These are phyloP conservation scores for Tanypteryx hageni DNA, from an alignment of 2,888 invertebrate species.

Conservation along the genomic window DNA sequence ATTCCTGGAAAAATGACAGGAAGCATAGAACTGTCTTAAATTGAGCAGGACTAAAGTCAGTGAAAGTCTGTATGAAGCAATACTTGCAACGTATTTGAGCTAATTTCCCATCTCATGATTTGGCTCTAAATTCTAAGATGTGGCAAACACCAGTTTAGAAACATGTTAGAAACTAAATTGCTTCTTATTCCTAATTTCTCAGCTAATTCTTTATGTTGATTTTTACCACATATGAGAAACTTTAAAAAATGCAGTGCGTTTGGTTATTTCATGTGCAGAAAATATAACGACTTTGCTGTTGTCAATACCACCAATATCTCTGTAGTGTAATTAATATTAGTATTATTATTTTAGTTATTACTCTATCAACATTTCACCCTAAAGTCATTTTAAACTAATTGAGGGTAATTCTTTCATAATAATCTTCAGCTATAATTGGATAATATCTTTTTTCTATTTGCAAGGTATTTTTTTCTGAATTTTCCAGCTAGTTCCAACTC, in stretches of 20 bases:
- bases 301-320: conserved; percentile 64
- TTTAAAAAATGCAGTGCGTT: conserved; percentile 64
- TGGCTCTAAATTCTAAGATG: conserved; percentile 53
- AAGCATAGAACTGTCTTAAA: conserved; percentile 53
- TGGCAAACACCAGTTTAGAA: conserved; percentile 54
- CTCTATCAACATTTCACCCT: conserved; percentile 54
- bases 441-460: conserved; percentile 34
- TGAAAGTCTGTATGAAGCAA: conserved; percentile 58
- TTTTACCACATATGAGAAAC: conserved; percentile 62
- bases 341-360: conserved; percentile 50
- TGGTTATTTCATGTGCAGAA: conserved; percentile 61
- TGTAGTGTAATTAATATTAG: conserved; percentile 58
- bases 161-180: conserved; percentile 58
- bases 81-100: conserved; percentile 59
- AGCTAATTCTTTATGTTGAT: conserved; percentile 58
- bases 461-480: conserved; percentile 40
- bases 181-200: conserved; percentile 51
- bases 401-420: conserved; percentile 55
- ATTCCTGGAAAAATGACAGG: conserved; percentile 41
- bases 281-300: conserved; percentile 64
- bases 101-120: conserved; percentile 41
- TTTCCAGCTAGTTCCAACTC: conserved; percentile 43
- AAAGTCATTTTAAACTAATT: conserved; percentile 52
- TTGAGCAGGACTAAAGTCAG: conserved; percentile 59
- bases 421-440: conserved; percentile 49